Base-by-base conservation (phyloP, 2,797 vertebrate genomes). In the Lithobates pipiens region DNA sequence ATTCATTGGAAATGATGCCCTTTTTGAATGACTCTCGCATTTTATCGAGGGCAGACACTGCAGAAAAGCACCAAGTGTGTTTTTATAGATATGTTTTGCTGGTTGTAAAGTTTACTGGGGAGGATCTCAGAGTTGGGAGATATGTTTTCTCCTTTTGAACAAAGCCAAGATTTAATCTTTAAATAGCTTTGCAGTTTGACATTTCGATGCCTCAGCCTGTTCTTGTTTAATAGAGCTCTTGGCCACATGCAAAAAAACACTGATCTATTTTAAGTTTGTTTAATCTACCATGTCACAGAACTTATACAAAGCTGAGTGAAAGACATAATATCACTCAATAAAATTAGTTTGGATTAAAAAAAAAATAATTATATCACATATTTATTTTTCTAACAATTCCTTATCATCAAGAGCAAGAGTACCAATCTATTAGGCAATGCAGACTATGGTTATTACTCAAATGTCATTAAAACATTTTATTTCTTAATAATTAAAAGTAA, bases 1-100 rank as follows among this genome's bases (percentile, higher is more conserved):
- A 94, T 93, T 93, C 92, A 90, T 84, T 93, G 92, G 92, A 94
- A 95, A 93, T 91, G 0, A 94, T 93, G 92, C 93, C 91, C 92
- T 93, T 93, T 94, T 92, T 86, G 87, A 95, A 92, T 90, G 90
- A 93, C 92, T 92, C 92, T 92, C 90, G 89, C 91, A 89, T 92
- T 93, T 93, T 93, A 92, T 90, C 0, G 0, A 92, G 92, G 89
- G 91, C 89, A 91, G 88, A 79, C 91, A 93, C 91, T 83, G 89
- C 91, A 90, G 87, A 87, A 89, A 89, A 91, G 86, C 86, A 91
- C 85, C 80, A 34, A 91, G 89, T 91, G 86, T 90, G 89, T 90
- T 92, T 93, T 84, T 84, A 89, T 87, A 89, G 90, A 90, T 91
- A 90, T 0, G 82, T 91, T 92, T 90, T 89, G 88, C 89, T 91